These are phyloP conservation scores for Halisarca cf. caerulea DNA, from an alignment of 37 sponge, comb jelly and placozoan genomes.

Conservation along the genomic window DNA sequence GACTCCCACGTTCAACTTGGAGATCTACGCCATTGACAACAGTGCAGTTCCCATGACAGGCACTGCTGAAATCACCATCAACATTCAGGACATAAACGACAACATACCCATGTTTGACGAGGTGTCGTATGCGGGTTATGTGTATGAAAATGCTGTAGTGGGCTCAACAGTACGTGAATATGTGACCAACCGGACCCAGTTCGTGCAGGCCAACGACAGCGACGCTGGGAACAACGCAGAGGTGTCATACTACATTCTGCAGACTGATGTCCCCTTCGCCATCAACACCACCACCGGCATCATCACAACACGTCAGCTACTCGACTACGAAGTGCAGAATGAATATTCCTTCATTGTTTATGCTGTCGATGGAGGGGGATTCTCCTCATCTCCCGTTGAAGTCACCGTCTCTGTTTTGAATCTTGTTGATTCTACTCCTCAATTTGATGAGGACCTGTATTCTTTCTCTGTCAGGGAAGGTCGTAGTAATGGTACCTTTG, in stretches of 20 bases:
- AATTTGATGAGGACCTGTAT: neutral
- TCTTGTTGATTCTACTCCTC: conserved; percentile 53
- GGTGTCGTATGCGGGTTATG: conserved; percentile 28
- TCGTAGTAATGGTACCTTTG: neutral
- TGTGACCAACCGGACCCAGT: conserved; percentile 32
- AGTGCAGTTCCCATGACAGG: neutral
- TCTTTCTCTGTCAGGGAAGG: conserved; percentile 16
- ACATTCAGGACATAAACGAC: conserved; percentile 46
- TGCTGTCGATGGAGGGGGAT: neutral
- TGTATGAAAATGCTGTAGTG: conserved; percentile 37
- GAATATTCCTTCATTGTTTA: neutral
- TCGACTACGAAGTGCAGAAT: conserved; percentile 34
- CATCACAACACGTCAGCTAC: conserved; percentile 10
- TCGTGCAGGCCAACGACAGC: conserved; percentile 47
- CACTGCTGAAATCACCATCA: conserved; percentile 25
- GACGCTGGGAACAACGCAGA: conserved; percentile 42
- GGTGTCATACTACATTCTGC: conserved; percentile 31
- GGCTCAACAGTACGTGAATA: conserved; percentile 39
- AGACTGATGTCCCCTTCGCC: conserved; percentile 9
- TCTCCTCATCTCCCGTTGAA: neutral
- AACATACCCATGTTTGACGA: conserved; percentile 47
- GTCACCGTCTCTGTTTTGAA: conserved; percentile 22
- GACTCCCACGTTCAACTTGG: conserved; percentile 35
- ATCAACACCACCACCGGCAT: conserved; percentile 25
- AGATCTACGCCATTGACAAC: conserved; percentile 40